Evolutionary conservation across 2,113 vertebrate genomes (phyloP).

Genomic region (Tetrax tetrax): DNA sequence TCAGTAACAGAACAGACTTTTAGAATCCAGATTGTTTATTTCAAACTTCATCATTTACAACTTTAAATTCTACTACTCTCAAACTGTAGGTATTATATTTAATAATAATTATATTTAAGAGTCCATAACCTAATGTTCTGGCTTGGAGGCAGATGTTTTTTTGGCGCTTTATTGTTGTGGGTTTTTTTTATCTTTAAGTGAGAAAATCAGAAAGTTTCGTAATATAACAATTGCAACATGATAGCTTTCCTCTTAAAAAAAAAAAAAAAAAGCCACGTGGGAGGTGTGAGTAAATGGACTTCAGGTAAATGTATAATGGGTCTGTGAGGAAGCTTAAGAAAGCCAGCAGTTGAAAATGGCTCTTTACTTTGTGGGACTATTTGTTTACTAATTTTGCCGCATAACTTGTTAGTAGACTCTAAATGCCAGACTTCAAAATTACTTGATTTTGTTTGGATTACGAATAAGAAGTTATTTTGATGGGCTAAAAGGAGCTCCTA

Average conservation of each 20-base stretch:
- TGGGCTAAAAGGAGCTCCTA: background rate
- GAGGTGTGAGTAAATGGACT: background rate
- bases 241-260: background rate
- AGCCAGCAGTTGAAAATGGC: background rate
- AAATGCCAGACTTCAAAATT: background rate
- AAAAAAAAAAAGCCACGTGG: background rate
- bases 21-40: background rate
- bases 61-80: background rate
- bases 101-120: background rate
- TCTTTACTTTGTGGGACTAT: background rate
- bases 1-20: background rate
- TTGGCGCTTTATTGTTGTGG: background rate
- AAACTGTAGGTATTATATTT: background rate
- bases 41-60: background rate
- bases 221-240: background rate
- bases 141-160: background rate
- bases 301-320: background rate
- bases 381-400: background rate
- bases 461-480: background rate
- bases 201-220: background rate
- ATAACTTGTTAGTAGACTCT: background rate
- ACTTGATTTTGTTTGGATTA: constrained; percentile 23
- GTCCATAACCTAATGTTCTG: background rate
- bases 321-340: background rate
- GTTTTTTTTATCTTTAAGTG: background rate